Conservation (phyloP, 2,113 vertebrate species). For the Lepisosteus osseus region DNA sequence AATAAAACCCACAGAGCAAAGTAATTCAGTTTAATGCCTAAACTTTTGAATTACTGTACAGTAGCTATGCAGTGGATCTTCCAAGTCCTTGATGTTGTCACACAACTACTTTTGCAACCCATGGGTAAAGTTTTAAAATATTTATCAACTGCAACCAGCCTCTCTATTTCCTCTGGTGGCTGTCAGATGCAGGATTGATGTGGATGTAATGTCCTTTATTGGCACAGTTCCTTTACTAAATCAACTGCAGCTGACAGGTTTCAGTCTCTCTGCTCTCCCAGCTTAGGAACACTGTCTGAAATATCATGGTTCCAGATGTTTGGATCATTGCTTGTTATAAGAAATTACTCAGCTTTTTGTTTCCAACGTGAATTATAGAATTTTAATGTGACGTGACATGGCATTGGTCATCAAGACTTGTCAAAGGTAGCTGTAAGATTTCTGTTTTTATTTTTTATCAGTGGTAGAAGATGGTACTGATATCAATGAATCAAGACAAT, state of each 20-base stretch:
- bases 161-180: conserved; percentile 32
- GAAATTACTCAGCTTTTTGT: background rate
- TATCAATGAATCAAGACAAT: too few relatives aligned
- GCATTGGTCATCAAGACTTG: too few relatives aligned
- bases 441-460: too few relatives aligned
- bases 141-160: conserved; percentile 39
- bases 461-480: too few relatives aligned
- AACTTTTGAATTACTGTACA: too few relatives aligned
- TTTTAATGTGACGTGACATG: too few relatives aligned
- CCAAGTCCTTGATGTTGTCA: conserved; percentile 31
- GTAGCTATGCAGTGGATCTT: conserved; percentile 21
- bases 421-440: too few relatives aligned
- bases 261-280: conserved; percentile 23
- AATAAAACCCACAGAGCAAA: too few relatives aligned
- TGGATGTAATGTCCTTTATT: conserved; percentile 30
- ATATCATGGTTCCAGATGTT: conserved; percentile 33
- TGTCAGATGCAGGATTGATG: conserved; percentile 22
- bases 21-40: too few relatives aligned
- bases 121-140: conserved; percentile 47
- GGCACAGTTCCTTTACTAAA: conserved; percentile 27
- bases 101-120: conserved; percentile 38
- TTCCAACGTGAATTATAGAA: too few relatives aligned
- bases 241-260: conserved; percentile 22
- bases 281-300: conserved; percentile 23
- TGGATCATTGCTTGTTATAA: conserved; percentile 26